Evolutionary conservation across 1,140 invertebrate genomes (phyloP), one percentile per base, ranked within the genome.

Genomic region (Acyrthosiphon pisum): DNA sequence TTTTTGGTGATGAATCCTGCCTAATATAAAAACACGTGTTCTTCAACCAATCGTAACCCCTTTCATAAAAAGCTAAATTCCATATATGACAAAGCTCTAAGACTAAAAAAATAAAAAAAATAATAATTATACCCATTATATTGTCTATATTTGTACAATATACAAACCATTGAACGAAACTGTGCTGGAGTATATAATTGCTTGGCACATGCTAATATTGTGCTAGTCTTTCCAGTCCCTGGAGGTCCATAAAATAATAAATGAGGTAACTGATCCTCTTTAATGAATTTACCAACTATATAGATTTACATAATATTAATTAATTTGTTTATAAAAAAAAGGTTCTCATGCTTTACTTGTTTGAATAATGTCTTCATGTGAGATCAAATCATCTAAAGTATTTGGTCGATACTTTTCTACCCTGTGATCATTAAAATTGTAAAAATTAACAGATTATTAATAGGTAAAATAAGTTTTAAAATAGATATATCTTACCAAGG

Each of bases 181-280:
- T 99, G 97, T 94, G 96, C 96, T 87, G 97, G 97, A 41, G 97
- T 96, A 95, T 99, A 99, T 56, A 99, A 96, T 95, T 99, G 97
- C 94, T 96, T 97, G 2, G 99, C 99, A 96, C 98, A 99, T 68
- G 99, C 99, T 93, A 99, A 95, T 94, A 99, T 99, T 37, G 99
- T 99, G 94, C 98, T 99, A 0, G 99, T 99, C 96, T 99, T 99
- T 41, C 99, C 99, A 88, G 99, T 99, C 90, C 99, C 99, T 22
- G 99, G 99, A 81, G 99, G 99, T 6, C 99, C 99, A 96, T 99
- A 99, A 94, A 99, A 98, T 35, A 99, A 95, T 50, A 99, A 96
- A 96, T 99, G 99, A 7, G 99, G 99, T 76, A 99, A 95, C 94
- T 98, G 97, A 95, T 99, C 97, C 95, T 99, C 97, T 94, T 97